Percentiles rank a stretch among this genome's conserved stretches.
Conservation (phyloP, 2,797 vertebrate genomes). For the Ambastaia sidthimunki region DNA sequence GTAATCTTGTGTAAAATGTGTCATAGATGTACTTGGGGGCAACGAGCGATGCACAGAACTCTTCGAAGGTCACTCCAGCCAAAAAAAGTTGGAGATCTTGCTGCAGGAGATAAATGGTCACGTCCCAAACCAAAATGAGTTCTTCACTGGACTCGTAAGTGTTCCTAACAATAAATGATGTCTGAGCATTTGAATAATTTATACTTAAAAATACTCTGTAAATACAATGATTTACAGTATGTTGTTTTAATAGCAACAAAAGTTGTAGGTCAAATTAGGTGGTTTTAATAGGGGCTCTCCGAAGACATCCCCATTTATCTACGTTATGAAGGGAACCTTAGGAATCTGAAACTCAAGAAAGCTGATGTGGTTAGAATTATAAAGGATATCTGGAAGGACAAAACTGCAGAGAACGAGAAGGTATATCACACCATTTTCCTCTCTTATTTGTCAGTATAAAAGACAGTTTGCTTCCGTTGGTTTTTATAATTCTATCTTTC, state of each 20-base stretch:
- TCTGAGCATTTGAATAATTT: not conserved
- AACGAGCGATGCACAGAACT: slow-evolving; percentile 65
- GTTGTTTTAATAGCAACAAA: not conserved
- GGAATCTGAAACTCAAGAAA: slow-evolving; percentile 74
- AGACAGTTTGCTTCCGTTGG: not conserved
- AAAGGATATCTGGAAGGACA: slow-evolving; percentile 78
- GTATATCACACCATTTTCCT: slow-evolving; percentile 35
- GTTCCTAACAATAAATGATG: not conserved
- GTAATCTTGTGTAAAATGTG: slow-evolving; percentile 52
- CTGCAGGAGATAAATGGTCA: slow-evolving; percentile 73
- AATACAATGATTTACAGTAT: not conserved
- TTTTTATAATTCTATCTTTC: slow-evolving; percentile 10
- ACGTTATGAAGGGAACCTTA: slow-evolving; percentile 71
- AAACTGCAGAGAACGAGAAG: slow-evolving; percentile 65
- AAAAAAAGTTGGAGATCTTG: slow-evolving; percentile 74
- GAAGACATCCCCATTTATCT: slow-evolving; percentile 72
- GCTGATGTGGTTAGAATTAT: slow-evolving; percentile 71
- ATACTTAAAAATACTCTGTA: not conserved
- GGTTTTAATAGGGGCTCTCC: slow-evolving; percentile 67
- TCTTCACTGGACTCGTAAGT: slow-evolving; percentile 73
- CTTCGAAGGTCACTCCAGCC: slow-evolving; percentile 72
- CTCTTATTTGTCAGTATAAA: not conserved
- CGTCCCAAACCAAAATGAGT: slow-evolving; percentile 62
- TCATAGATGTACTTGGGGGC: slow-evolving; percentile 61
- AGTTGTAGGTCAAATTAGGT: not conserved